Evolutionary conservation across 53 echinoderm and acorn worm species (phyloP), one percentile per base, ranked within the genome.

Genomic region (Apostichopus leukothele): DNA sequence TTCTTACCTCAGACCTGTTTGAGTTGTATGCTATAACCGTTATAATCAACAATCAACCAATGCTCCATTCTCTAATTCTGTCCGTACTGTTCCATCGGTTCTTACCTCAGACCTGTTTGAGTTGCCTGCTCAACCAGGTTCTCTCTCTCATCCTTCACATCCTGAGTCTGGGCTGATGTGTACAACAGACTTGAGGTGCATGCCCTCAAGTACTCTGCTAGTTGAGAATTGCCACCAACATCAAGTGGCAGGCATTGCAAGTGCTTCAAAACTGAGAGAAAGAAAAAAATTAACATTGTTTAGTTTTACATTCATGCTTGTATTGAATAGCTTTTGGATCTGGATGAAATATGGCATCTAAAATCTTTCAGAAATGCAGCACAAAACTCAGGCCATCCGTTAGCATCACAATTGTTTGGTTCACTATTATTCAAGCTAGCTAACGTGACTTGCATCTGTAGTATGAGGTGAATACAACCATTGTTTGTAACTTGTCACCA

Each of bases 221-320:
- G 86, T 67, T 94, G 96, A 12, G 78, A 75, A 20, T 91, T 92
- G 88, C 83, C 76, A 79, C 81, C 86, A 26, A 92, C 87, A 80
- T 94, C 94, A 14, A 91, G 26, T 52, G 96, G 92, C 52, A 92
- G 92, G 83, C 90, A 86, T 88, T 93, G 76, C 51, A 80, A n/a
- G 0, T 50, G 52, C 51, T 80, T n/a, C 51, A 10, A 80, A 80
- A 53, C 81, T 80, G 81, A 14, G 81, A 52, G n/a, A 80, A 4
- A 10, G 13, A 80, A n/a, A 3, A 52, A 52, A 39, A 3, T 27
- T 27, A 27, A 27, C 27, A 27, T 27, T 27, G 1, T 1, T 27
- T 27, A 27, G 27, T 27, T 27, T 27, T 27, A 27, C 27, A 27
- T 27, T 27, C 27, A 0, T 27, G 1, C 27, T 1, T 27, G 27